Evolutionary conservation across 2,797 vertebrate species (phyloP).

Genomic region (Microctenopoma steveboyesi): DNA sequence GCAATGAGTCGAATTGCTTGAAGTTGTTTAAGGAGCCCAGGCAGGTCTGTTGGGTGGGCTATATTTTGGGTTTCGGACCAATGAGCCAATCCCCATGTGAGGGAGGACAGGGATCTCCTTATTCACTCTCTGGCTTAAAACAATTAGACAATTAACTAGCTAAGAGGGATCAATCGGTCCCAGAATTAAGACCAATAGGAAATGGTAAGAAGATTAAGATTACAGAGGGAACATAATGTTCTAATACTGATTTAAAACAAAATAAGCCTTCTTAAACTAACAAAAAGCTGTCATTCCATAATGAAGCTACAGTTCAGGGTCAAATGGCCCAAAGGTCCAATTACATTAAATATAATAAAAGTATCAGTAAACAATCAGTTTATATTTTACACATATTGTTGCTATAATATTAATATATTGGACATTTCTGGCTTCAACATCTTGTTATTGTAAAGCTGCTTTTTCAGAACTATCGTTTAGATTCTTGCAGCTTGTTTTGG

Average conservation of each 20-base stretch:
- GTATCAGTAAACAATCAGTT: too few species aligned
- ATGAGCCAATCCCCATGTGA: conserved; percentile 30
- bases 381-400: background rate
- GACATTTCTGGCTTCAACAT: background rate
- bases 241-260: conserved; percentile 59
- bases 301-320: conserved; percentile 28
- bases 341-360: background rate
- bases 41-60: conserved; percentile 30
- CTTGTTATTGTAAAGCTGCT: too few species aligned
- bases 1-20: conserved; percentile 44
- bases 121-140: conserved; percentile 70
- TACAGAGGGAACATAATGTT: conserved; percentile 61
- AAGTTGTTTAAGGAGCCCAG: conserved; percentile 41
- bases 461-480: background rate
- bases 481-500: background rate
- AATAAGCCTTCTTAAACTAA: conserved; percentile 61
- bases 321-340: background rate
- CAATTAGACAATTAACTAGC: conserved; percentile 77
- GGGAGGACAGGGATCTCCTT: conserved; percentile 33
- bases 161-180: conserved; percentile 74
- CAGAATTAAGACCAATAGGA: conserved; percentile 62
- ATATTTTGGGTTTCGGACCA: conserved; percentile 51
- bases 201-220: conserved; percentile 74
- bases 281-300: conserved; percentile 45
- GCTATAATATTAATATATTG: background rate